A percentile compares a stretch with the other conserved stretches of the same genome.
phyloP scores from a whole-genome alignment of 2,113 vertebrate species.

The Acinonyx jubatus region DNA sequence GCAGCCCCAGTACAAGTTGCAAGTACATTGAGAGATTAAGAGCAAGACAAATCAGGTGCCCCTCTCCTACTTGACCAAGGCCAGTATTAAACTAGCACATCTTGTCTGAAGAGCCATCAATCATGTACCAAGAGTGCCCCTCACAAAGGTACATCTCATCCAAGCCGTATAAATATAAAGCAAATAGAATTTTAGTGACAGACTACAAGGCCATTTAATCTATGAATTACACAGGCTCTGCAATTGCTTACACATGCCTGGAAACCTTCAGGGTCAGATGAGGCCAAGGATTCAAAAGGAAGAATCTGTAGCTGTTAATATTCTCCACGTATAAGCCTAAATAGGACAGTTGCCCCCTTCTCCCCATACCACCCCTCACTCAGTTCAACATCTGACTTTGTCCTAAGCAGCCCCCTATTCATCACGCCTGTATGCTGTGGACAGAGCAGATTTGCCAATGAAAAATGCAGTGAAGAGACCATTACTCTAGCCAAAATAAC shows the following conservation, averaged over 20 bases:
- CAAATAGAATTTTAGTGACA: slow-evolving; percentile 58
- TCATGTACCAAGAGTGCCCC: not conserved
- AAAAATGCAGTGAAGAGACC: not conserved
- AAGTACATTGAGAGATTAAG: not conserved
- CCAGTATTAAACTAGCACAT: slow-evolving; percentile 30
- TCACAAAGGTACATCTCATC: not conserved
- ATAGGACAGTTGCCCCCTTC: not conserved
- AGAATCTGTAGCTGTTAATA: slow-evolving; percentile 9
- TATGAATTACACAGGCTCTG: slow-evolving; percentile 13
- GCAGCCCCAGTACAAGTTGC: not conserved
- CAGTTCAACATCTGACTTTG: not conserved
- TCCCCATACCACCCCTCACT: not conserved
- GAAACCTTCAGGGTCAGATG: not conserved
- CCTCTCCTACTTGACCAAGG: slow-evolving; percentile 20
- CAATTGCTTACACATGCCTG: slow-evolving; percentile 48
- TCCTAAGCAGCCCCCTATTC: not conserved
- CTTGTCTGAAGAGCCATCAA: slow-evolving; percentile 53
- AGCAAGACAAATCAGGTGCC: slow-evolving; percentile 30
- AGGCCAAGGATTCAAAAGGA: slow-evolving; percentile 31
- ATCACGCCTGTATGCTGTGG: not conserved
- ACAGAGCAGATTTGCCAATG: not conserved
- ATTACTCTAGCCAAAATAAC: not conserved
- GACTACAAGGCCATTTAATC: slow-evolving; percentile 57
- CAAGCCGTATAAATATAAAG: slow-evolving; percentile 12
- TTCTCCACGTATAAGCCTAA: not conserved